Evolutionary conservation across 2,797 vertebrate species (phyloP), one percentile per base, ranked within the genome.

Genomic region (Botia almorhae): DNA sequence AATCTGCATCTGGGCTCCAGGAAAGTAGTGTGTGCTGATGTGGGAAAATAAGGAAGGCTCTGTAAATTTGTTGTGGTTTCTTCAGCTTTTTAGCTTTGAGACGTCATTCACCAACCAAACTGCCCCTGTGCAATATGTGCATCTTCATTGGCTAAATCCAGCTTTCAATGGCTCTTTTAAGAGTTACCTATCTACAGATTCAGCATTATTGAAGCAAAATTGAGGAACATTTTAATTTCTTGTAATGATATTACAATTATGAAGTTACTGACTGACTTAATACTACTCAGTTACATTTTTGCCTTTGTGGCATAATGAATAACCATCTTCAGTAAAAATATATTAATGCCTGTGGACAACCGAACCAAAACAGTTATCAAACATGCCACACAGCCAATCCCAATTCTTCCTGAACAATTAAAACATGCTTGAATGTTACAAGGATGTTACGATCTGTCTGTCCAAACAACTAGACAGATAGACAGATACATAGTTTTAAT

Each of bases 21-120:
- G 82, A 51, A 74, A 60, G 1, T 74, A 78, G 7, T 91, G 92
- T 26, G 67, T 93, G 33, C 84, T 92, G 72, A 50, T 92, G 2
- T 87, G 93, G 86, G 90, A 90, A 16, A 90, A 93, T 72, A 90
- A 93, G 69, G 90, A 76, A 29, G 92, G 92, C 82, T 90, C 88
- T 8, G 81, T 92, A 58, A 88, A 89, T 69, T 69, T 93, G 67
- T 56, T 94, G 82, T 84, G 86, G 83, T 90, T 92, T 78, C 86
- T 94, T 55, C 85, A 88, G 14, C 90, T 88, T 17, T 85, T 64
- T 2, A 86, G 86, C 79, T 93, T 93, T 84, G 91, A 90, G 51
- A 91, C 74, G 1, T 81, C 82, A 2, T 83, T 87, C 50, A 87
- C 80, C 58, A 82, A 84, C 53, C 82, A 87, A 12, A 71, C 46